Evolutionary conservation across 2,888 invertebrate genomes (phyloP), one percentile per base, ranked within the genome.

Genomic region (Nebria salina): DNA sequence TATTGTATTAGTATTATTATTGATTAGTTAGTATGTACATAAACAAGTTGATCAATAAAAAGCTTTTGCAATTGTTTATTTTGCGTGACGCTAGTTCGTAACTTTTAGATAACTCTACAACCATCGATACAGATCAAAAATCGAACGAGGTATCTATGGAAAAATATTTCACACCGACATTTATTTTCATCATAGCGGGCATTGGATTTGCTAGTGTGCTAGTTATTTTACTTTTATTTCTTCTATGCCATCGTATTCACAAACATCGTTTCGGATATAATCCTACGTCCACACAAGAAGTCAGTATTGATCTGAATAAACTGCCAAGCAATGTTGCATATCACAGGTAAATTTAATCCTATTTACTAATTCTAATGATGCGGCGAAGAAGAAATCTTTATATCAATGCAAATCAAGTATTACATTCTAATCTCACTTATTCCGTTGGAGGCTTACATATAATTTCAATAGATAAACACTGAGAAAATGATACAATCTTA

Each of bases 251-350:
- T 87, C 92, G 93, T 85, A 90, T 94, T 85, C 91, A 93, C 82
- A 94, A 94, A 86, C 92, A 92, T 85, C 92, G 92, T 85, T 87
- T 89, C 83, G 93, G 94, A 4, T 95, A 95, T 85, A 93, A 93
- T 86, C 92, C 93, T 76, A 92, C 92, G 11, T 91, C 92, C 20
- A 92, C 91, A 72, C 91, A 93, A 89, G 96, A 97, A 85, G 93
- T 95, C 84, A 95, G 94, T 85, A 96, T 96, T 85, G 97, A 97
- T 89, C 90, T 97, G 83, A 95, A 96, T 87, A 97, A 97, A 89
- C 90, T 97, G 75, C 97, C 97, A 0, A 95, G 94, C 85, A 97
- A 97, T 88, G 91, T 95, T 86, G 94, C 96, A 72, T 97, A 97
- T 87, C 97, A 97, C 86, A 94, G 87, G 85, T 86, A 82, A 81